phyloP scores from a whole-genome alignment of 2,888 invertebrate genomes.

The Oxyscelio sp. region DNA sequence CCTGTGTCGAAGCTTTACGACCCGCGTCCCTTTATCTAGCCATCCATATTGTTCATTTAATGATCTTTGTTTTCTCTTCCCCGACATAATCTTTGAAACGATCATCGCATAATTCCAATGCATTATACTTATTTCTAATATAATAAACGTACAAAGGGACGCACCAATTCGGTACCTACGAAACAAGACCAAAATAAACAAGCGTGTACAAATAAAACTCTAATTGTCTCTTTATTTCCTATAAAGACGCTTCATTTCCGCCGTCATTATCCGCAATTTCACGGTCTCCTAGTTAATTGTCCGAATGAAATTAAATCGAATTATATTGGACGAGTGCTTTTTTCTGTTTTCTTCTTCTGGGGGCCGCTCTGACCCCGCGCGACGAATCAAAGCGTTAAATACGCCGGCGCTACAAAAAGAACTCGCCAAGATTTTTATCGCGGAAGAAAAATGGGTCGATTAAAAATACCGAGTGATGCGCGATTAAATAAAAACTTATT shows the following conservation, averaged over 20 bases:
- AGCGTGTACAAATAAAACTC: neutral
- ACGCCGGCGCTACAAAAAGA: conserved; percentile 24
- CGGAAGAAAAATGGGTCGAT: conserved; percentile 49
- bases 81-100: no score
- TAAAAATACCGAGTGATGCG: conserved; percentile 40
- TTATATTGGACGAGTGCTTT: conserved; percentile 33
- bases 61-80: no score
- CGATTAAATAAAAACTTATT: conserved; percentile 47
- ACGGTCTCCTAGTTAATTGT: conserved; percentile 26
- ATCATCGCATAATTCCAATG: no score
- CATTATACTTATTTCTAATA: no score
- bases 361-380: conserved; percentile 22
- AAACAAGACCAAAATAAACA: neutral
- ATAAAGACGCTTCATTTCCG: neutral
- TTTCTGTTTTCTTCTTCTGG: no score
- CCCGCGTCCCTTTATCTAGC: no score
- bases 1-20: no score
- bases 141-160: no score
- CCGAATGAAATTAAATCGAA: conserved; percentile 40
- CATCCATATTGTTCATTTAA: no score
- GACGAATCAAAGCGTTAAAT: conserved; percentile 40
- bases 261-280: neutral
- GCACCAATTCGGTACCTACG: no score
- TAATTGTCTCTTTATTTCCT: neutral
- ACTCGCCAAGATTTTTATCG: conserved; percentile 40